A percentile compares a stretch with the other conserved stretches of the same genome.
Conservation (phyloP, 2,888 invertebrate genomes). For the Caenorhabditis sp. region DNA sequence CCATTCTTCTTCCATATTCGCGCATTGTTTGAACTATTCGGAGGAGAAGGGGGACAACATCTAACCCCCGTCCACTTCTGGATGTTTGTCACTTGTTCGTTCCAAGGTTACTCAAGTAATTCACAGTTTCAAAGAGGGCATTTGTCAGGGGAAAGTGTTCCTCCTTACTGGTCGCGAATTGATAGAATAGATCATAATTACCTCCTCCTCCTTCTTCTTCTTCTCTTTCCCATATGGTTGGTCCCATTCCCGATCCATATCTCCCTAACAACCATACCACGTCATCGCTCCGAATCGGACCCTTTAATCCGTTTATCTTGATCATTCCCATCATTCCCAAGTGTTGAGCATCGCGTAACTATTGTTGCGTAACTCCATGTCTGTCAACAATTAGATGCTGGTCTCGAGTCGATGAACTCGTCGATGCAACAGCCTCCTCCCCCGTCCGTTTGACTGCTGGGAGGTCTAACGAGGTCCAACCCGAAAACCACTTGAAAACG, state of each 20-base stretch:
- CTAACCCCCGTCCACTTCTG: not conserved
- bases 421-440: no score
- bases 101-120: not conserved
- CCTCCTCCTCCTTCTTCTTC: slow-evolving; percentile 3
- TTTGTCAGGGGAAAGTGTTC: no score
- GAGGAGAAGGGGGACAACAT: not conserved
- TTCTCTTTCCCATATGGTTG: slow-evolving; percentile 29
- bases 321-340: slow-evolving; percentile 30
- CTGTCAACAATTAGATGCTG: slow-evolving; percentile 56
- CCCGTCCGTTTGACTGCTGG: no score
- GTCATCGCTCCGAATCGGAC: no score
- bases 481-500: slow-evolving; percentile 58
- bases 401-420: no score
- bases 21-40: slow-evolving; percentile 46
- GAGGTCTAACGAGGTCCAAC: slow-evolving; percentile 39
- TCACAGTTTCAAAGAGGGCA: not conserved
- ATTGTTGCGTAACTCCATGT: slow-evolving; percentile 54
- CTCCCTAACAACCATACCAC: slow-evolving; percentile 33
- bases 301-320: slow-evolving; percentile 39
- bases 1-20: no score
- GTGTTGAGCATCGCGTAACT: slow-evolving; percentile 44
- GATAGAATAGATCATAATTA: no score
- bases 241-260: no score
- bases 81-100: slow-evolving; percentile 30
- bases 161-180: no score